Base-by-base conservation (phyloP, 1,140 invertebrate species). In the Temnothorax nylanderi region DNA sequence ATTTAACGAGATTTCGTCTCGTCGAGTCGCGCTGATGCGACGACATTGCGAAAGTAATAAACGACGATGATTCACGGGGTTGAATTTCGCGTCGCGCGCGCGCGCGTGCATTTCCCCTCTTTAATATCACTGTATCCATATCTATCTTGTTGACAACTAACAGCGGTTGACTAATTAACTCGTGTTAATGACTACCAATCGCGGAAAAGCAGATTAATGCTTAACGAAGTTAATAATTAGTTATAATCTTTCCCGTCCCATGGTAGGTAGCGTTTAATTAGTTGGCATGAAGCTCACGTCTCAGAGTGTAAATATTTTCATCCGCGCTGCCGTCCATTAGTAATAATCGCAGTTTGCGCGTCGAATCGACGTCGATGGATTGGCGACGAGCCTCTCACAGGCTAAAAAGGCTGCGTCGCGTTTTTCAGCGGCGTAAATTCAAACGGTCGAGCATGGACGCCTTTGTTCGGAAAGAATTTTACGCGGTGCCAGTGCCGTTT, bases 1-100 rank as follows among this genome's bases (percentile, higher is more conserved):
- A 71, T 71, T 71, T 81, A 81, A 81, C 78, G 78, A 81, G 78
- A 71, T 81, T 71, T 81, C 49, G 65, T 81, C 51, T 81, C 78
- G 78, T 71, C 49, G 78, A 81, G 51, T 71, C 51, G 34, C 64
- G 37, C 21, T 71, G 65, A 81, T 58, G 49, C 78, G 65, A 58
- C 78, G 78, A 71, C 65, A 81, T 81, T 71, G 65, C 51, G 37
- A 71, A 71, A 71, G 65, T 71, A 81, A 81, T 81, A 81, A 81
- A 71, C 64, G 65, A 56, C 49, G 13, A 71, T 81, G 64, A 81
- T 81, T 81, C 78, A 81, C 51, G 21, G 32, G 60, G 47, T 81
- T 54, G 49, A 56, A 71, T 81, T 71, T 60, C 41, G 41, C 58
- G 11, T 58, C 64, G n/a, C n/a, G n/a, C n/a, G n/a, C n/a, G n/a